These are phyloP conservation scores for Acanthopagrus latus DNA, from an alignment of 2,797 vertebrate species.

Conservation along the genomic window DNA sequence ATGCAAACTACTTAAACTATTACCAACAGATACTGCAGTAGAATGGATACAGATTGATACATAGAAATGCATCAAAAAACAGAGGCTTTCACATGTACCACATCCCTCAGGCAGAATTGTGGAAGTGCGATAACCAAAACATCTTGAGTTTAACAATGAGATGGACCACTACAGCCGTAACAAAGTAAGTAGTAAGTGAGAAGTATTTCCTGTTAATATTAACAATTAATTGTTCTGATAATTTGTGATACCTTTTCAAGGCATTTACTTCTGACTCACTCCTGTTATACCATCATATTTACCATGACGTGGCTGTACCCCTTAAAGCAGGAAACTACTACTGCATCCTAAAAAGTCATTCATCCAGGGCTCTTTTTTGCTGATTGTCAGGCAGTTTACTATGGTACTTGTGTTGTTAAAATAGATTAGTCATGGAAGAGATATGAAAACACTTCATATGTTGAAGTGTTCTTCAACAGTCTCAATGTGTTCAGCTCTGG, in stretches of 20 bases:
- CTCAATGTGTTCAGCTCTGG: conserved; percentile 19
- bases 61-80: neutral
- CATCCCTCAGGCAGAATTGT: neutral
- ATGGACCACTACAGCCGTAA: neutral
- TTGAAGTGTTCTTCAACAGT: conserved; percentile 53
- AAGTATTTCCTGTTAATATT: too few relatives aligned
- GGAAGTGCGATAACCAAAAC: neutral
- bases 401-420: conserved; percentile 52
- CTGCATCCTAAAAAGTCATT: conserved; percentile 46
- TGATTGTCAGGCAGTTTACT: conserved; percentile 45
- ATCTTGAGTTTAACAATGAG: neutral
- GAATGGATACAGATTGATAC: neutral
- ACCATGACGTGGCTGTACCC: neutral
- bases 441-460: conserved; percentile 59
- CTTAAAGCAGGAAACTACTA: conserved; percentile 26
- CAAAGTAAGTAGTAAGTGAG: too few relatives aligned
- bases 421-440: conserved; percentile 62
- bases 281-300: neutral
- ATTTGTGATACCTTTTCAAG: neutral
- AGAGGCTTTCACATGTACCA: neutral
- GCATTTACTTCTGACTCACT: neutral
- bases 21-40: neutral
- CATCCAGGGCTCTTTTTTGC: conserved; percentile 48
- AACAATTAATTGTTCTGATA: too few relatives aligned
- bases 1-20: too few relatives aligned